Evolutionary conservation across 2,113 vertebrate species (phyloP), one percentile per base, ranked within the genome.

Genomic region (Psephotus haematonotus): DNA sequence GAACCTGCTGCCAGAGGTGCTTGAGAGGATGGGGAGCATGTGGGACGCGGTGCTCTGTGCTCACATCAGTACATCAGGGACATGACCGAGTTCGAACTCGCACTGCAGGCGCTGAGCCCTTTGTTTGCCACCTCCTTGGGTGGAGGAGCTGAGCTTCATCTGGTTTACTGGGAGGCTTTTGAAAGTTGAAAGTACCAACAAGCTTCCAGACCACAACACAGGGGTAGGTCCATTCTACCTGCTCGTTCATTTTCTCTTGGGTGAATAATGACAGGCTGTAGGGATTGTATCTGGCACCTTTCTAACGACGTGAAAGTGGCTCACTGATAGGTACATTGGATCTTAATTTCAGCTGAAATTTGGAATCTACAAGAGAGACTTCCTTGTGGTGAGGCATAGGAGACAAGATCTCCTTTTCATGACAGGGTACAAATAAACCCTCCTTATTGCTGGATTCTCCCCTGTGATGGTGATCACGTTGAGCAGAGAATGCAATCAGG

Each of bases 41-140:
- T 9, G 46, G 72, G 74, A 46, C 63, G 16, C 1, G 8, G 0
- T 68, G 35, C 27, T 24, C n/a, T 63, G 39, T 2, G 3, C 43
- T 53, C 10, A 39, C 22, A 3, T 28, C 23, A 1, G 50, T 1
- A 4, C 33, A 22, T 23, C 18, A 2, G 53, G 6, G 47, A 19
- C n/a, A 27, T 31, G 11, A 18, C n/a, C 1, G 15, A 24, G 62
- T 23, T 57, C 17, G 28, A 29, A 47, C 37, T 52, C 1, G 4
- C 3, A 0, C 14, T 25, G n/a, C 10, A 43, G 47, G 14, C 8
- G 17, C 53, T 0, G 1, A 11, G 24, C 7, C 69, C 69, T 82
- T 86, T 78, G 67, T 68, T 74, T 41, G 41, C 57, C 39, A 3
- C 57, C n/a, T 53, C 4, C 0, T 31, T 37, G 3, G 22, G 39